Percentiles rank a stretch among this genome's conserved stretches.
Conservation (phyloP, 2,113 vertebrate species). For the Synodontis membranacea region DNA sequence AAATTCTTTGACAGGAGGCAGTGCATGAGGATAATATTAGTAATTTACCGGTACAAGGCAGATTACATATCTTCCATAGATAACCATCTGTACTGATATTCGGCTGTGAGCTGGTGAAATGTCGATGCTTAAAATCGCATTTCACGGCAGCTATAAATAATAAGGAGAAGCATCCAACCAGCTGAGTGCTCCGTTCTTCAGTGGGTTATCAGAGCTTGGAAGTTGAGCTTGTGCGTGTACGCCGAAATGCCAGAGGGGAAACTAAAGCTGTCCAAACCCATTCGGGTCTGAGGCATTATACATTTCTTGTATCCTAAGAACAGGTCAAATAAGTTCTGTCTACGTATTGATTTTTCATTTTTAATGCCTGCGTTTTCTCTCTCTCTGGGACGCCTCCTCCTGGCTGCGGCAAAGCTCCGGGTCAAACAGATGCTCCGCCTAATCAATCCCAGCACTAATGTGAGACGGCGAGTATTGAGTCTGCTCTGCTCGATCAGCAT, state of each 20-base stretch:
- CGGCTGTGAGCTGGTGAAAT: conserved; percentile 1
- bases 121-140: conserved; percentile 6
- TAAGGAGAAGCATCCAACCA: background rate
- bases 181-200: conserved; percentile 20
- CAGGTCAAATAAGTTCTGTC: conserved; percentile 64
- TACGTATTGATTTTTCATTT: conserved; percentile 74
- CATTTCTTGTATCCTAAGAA: conserved; percentile 68
- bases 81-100: background rate
- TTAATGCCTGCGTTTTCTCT: conserved; percentile 62
- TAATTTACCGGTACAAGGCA: conserved; percentile 15
- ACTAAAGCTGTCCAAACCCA: conserved; percentile 61
- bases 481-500: conserved; percentile 76
- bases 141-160: conserved; percentile 18
- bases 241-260: conserved; percentile 52
- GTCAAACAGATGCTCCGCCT: conserved; percentile 70
- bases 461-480: conserved; percentile 67
- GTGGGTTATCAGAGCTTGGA: conserved; percentile 33
- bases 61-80: conserved; percentile 13
- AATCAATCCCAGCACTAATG: conserved; percentile 79
- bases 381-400: conserved; percentile 62
- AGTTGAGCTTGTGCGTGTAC: conserved; percentile 25
- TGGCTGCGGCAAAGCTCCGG: conserved; percentile 60
- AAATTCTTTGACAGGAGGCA: conserved; percentile 8
- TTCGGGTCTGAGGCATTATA: conserved; percentile 68
- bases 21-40: conserved; percentile 20